Evolutionary conservation across 2,113 vertebrate genomes (phyloP).

Genomic region (Zosterops lateralis): DNA sequence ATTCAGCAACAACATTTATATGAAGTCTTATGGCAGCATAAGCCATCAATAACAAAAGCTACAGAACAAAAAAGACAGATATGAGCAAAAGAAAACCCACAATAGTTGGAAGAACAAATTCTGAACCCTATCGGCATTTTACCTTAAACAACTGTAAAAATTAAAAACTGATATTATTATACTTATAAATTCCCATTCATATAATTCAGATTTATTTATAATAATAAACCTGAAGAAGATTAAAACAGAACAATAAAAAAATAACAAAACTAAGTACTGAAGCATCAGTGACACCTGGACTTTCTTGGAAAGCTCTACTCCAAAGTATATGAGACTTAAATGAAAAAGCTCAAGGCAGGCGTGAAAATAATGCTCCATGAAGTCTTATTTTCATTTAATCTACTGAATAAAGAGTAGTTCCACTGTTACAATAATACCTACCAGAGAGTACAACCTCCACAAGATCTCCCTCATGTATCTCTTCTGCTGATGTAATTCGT

Average conservation of each 20-base stretch:
- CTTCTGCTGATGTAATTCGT: conserved; percentile 90
- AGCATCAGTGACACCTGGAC: neutral
- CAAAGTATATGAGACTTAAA: neutral
- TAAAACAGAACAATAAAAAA: neutral
- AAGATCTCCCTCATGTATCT: conserved; percentile 95
- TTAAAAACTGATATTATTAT: neutral
- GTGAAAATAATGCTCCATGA: neutral
- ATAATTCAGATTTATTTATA: neutral
- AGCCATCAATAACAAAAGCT: neutral
- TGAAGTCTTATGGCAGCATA: neutral
- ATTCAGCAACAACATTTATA: neutral
- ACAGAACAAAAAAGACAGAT: neutral
- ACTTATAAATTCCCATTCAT: neutral
- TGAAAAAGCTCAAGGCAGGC: neutral
- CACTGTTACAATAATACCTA: conserved; percentile 2
- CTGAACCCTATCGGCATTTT: neutral
- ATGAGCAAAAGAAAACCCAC: neutral
- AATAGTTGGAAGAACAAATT: neutral
- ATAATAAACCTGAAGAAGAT: neutral
- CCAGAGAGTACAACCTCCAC: conserved; percentile 96
- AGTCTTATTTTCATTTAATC: neutral
- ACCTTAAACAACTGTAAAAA: neutral
- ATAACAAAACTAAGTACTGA: neutral
- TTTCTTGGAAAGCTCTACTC: neutral
- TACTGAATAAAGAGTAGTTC: neutral